Base-by-base conservation (phyloP, 2,797 vertebrate genomes). In the Ctenopoma multispine region DNA sequence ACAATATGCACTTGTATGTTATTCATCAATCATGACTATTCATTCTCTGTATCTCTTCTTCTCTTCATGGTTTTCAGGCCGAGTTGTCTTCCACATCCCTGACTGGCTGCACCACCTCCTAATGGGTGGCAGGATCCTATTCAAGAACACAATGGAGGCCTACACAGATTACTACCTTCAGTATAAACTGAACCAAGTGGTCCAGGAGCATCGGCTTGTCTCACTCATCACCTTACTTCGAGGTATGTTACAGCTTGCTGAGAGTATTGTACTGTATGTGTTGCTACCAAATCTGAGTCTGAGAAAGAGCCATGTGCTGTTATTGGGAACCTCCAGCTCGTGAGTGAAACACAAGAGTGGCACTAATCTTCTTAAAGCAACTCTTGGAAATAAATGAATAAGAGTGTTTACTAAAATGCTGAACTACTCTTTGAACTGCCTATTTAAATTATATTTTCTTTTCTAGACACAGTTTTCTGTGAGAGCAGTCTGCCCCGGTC, bases 101-200 rank as follows among this genome's bases (percentile, higher is more conserved):
- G 98, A 99, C 77, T 99, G 98, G 97, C 91, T 99, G 81, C 98
- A 99, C 91, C 98, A 99, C 85, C 86, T 99, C 73, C 83, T 99
- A 63, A 97, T 96, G 93, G 96, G 95, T 5, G 95, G 94, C 63
- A 95, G 98, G 82, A 99, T 99, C 80, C 94, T 99, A 69, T 92
- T 98, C 59, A 99, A 99, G 93, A 97, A 96, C 71, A 98, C 97
- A 0, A 61, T 99, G 83, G 98, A 99, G 82, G 93, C 96, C 2
- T 99, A 97, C 82, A 95, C 96, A 4, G 96, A 97, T 76, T 88
- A 96, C 70, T 97, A 95, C 73, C 92, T 99, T 53, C 95, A 96
- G 61, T 84, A 55, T 80, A 99, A 98, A 86, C 87, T 99, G 49
- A 95, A 96, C 20, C 95, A 96, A 63, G 92, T 98, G 1, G 95